These are phyloP conservation scores for Orthosia gracilis DNA, from an alignment of 2,888 invertebrate genomes.

Conservation along the genomic window DNA sequence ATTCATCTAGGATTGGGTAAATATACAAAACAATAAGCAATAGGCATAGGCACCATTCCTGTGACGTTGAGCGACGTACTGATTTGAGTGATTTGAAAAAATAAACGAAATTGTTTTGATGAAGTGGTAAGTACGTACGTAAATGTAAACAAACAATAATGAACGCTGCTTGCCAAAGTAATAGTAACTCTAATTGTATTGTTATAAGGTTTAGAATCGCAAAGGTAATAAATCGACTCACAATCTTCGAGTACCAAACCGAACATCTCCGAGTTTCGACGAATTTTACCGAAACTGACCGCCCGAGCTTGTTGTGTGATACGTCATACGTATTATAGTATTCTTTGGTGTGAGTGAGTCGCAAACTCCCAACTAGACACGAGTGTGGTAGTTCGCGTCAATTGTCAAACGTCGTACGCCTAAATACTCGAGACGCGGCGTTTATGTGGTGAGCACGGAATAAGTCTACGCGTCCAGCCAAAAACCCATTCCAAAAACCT, in stretches of 20 bases:
- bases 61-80: conserved; percentile 23
- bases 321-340: conserved; percentile 19
- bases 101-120: conserved; percentile 24
- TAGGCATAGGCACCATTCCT: conserved; percentile 20
- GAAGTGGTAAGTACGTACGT: conserved; percentile 20
- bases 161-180: conserved; percentile 15
- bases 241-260: conserved; percentile 1
- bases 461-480: conserved; percentile 3
- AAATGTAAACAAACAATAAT: conserved; percentile 17
- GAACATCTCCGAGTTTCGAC: conserved; percentile 21
- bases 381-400: conserved; percentile 14
- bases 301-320: conserved; percentile 21
- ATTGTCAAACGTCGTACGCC: conserved; percentile 16
- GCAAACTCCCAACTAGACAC: conserved; percentile 14
- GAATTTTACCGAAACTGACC: conserved; percentile 19
- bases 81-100: no score
- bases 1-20: conserved; percentile 25
- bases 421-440: conserved; percentile 10
- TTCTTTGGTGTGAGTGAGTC: conserved; percentile 17
- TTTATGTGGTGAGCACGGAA: conserved; percentile 12
- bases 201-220: conserved; percentile 15
- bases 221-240: conserved; percentile 9
- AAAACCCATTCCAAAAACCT: no score
- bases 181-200: conserved; percentile 19
- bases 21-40: conserved; percentile 42